Evolutionary conservation across 2,113 vertebrate species (phyloP).

Genomic region (Plecturocebus donacophilus): DNA sequence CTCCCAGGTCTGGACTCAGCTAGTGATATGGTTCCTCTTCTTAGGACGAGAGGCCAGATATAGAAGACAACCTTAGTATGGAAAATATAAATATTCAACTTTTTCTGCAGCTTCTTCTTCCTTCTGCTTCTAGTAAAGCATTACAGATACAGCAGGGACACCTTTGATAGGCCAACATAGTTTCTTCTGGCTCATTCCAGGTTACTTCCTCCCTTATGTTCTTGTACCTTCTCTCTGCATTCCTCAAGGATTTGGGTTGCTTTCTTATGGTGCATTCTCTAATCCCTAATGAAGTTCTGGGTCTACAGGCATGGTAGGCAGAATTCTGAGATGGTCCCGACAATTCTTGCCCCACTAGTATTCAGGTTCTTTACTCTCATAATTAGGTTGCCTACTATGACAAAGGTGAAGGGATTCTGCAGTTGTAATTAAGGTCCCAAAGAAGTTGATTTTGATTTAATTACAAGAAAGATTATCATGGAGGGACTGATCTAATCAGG

Average conservation of each 20-base stretch:
- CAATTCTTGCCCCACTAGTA: neutral
- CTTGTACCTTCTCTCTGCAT: neutral
- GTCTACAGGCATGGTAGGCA: neutral
- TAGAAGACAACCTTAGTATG: neutral
- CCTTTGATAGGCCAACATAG: neutral
- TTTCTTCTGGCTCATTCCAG: neutral
- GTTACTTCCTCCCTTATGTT: neutral
- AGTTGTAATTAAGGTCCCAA: neutral
- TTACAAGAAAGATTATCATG: neutral
- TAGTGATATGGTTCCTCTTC: neutral
- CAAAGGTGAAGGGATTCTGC: neutral
- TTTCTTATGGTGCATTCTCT: rapidly evolving
- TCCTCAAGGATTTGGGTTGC: neutral
- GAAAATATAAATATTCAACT: neutral
- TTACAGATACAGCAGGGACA: neutral
- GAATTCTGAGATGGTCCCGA: neutral
- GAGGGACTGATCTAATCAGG: neutral
- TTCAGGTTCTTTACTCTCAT: neutral
- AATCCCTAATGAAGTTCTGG: neutral
- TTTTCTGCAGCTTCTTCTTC: rapidly evolving
- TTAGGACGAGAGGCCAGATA: neutral
- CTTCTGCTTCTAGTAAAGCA: neutral
- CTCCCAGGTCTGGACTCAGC: neutral
- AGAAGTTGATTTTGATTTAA: neutral
- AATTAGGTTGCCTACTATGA: neutral